phyloP scores from a whole-genome alignment of 2,797 vertebrate genomes.

The Bucorvus abyssinicus region DNA sequence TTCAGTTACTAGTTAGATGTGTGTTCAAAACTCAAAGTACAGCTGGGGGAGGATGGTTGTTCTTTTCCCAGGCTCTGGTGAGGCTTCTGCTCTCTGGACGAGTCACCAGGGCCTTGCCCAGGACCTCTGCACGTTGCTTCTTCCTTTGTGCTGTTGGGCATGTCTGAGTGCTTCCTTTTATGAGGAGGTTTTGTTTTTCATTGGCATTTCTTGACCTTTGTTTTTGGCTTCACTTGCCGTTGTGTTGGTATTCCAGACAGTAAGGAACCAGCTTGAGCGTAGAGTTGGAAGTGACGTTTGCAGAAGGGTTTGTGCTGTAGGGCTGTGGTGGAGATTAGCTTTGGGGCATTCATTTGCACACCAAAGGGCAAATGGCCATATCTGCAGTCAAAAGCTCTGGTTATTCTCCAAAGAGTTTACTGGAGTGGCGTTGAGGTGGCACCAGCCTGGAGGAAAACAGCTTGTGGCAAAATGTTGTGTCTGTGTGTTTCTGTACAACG shows the following conservation, averaged over 20 bases:
- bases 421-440: not conserved
- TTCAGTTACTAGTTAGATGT: not conserved
- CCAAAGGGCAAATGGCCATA: not conserved
- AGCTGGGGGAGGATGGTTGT: not conserved
- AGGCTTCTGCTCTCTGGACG: not conserved
- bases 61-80: not conserved
- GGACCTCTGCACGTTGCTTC: not conserved
- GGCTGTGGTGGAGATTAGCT: not conserved
- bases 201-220: not conserved
- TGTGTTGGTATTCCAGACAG: not conserved
- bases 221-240: not conserved
- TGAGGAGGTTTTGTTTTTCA: not conserved
- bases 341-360: not conserved
- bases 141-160: not conserved
- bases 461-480: not conserved
- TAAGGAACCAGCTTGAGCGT: fast-evolving
- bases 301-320: not conserved
- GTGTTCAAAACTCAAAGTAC: not conserved
- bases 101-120: not conserved
- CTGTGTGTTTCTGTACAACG: not conserved
- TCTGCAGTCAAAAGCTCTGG: not conserved
- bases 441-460: not conserved
- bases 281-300: not conserved
- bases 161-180: not conserved
- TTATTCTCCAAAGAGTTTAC: not conserved